These are phyloP conservation scores for Microplitis demolitor DNA, from an alignment of 1,140 invertebrate genomes.

Conservation along the genomic window DNA sequence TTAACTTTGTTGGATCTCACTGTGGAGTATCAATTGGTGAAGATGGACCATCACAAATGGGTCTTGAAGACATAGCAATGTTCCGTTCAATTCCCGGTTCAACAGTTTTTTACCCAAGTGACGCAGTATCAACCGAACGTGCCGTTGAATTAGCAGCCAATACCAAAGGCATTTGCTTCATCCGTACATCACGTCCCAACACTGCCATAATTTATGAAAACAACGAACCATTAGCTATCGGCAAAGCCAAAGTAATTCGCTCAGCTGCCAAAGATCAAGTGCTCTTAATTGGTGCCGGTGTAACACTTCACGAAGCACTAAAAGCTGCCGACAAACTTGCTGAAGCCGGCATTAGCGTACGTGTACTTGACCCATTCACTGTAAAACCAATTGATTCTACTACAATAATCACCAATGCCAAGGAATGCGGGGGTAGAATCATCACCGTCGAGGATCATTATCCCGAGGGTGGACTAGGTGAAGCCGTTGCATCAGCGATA, in stretches of 20 bases:
- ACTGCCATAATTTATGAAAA: slow-evolving; percentile 88
- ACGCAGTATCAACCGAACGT: slow-evolving; percentile 93
- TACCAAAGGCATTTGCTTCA: slow-evolving; percentile 93
- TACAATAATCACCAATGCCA: slow-evolving; percentile 79
- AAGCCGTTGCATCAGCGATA: slow-evolving; percentile 87
- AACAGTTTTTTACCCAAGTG: slow-evolving; percentile 96
- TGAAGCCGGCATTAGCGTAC: slow-evolving; percentile 70
- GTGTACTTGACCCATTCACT: slow-evolving; percentile 93
- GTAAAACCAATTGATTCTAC: slow-evolving; percentile 92
- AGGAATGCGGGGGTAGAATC: slow-evolving; percentile 79
- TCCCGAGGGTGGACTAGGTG: slow-evolving; percentile 91
- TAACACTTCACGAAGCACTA: slow-evolving; percentile 91
- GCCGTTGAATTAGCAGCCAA: slow-evolving; percentile 96
- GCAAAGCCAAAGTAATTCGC: slow-evolving; percentile 80
- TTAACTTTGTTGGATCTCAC: slow-evolving; percentile 95
- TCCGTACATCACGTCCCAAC: slow-evolving; percentile 91
- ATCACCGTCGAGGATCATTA: slow-evolving; percentile 99
- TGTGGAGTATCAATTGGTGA: slow-evolving; percentile 95
- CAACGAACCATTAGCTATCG: slow-evolving; percentile 81
- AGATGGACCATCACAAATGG: slow-evolving; percentile 99
- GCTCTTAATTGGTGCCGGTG: slow-evolving; percentile 88
- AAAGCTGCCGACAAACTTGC: slow-evolving; percentile 81
- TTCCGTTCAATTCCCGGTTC: slow-evolving; percentile 91
- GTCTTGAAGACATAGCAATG: slow-evolving; percentile 95
- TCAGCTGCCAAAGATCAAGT: slow-evolving; percentile 77